These are phyloP conservation scores for Paralichthys olivaceus DNA, from an alignment of 2,113 vertebrate genomes.

Conservation along the genomic window DNA sequence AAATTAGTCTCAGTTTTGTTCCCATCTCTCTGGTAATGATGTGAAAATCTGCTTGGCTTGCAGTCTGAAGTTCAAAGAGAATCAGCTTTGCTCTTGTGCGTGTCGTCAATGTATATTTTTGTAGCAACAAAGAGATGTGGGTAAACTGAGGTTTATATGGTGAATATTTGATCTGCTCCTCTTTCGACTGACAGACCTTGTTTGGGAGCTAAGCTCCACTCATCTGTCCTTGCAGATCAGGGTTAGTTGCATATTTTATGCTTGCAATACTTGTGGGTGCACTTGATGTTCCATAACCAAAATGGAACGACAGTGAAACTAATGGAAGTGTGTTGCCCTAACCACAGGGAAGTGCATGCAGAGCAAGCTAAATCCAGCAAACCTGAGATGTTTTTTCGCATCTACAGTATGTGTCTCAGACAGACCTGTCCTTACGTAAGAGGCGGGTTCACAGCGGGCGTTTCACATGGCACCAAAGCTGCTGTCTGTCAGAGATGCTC, in stretches of 20 bases:
- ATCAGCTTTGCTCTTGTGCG: conserved; percentile 6
- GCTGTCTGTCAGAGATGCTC: conserved; percentile 66
- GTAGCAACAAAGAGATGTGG: conserved; percentile 43
- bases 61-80: conserved; percentile 41
- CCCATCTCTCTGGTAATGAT: conserved; percentile 25
- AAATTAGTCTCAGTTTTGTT: conserved; percentile 30
- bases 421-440: conserved; percentile 45
- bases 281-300: conserved; percentile 50
- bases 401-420: conserved; percentile 4
- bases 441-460: conserved; percentile 7
- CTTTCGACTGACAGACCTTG: conserved; percentile 29
- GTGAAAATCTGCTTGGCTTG: conserved; percentile 25
- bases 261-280: conserved; percentile 44
- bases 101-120: conserved; percentile 53
- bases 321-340: conserved; percentile 37
- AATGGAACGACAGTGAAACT: conserved; percentile 40
- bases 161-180: conserved; percentile 54
- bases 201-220: conserved; percentile 25
- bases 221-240: conserved; percentile 38
- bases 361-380: conserved; percentile 29
- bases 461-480: conserved; percentile 36
- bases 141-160: conserved; percentile 52
- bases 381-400: conserved; percentile 13
- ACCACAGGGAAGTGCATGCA: conserved; percentile 19
- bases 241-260: conserved; percentile 57